Evolutionary conservation across 2,888 invertebrate species (phyloP).

Genomic region (Melinaea menophilus): DNA sequence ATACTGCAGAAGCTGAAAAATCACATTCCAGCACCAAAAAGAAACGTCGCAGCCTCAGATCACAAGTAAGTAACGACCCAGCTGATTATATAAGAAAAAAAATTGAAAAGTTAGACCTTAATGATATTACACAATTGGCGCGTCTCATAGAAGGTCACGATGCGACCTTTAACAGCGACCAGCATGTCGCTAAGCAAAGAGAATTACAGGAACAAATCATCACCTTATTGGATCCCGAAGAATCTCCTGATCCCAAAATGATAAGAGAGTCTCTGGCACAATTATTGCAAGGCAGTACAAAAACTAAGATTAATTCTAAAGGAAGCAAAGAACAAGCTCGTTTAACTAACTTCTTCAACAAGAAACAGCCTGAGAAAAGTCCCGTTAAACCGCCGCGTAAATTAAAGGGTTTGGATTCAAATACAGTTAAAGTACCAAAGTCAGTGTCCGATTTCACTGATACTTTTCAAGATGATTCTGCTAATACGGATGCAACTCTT

Average conservation of each 20-base stretch:
- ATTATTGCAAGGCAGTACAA: conserved; percentile 53
- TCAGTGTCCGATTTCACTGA: conserved; percentile 45
- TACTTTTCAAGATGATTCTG: conserved; percentile 50
- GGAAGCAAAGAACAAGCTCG: conserved; percentile 37
- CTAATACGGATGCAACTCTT: conserved; percentile 53
- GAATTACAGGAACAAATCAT: conserved; percentile 64
- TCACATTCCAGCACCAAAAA: conserved; percentile 64
- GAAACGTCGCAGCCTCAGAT: conserved; percentile 59
- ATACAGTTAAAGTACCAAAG: conserved; percentile 36
- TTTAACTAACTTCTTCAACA: conserved; percentile 50
- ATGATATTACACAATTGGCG: conserved; percentile 62
- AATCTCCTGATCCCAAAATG: conserved; percentile 54
- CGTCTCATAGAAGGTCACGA: conserved; percentile 66
- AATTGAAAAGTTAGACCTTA: conserved; percentile 63
- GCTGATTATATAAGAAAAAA: conserved; percentile 62
- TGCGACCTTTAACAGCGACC: conserved; percentile 35
- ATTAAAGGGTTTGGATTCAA: conserved; percentile 57
- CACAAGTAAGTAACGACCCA: conserved; percentile 68
- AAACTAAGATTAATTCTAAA: conserved; percentile 40
- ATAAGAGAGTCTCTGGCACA: conserved; percentile 54
- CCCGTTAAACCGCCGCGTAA: conserved; percentile 49
- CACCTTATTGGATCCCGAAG: conserved; percentile 59
- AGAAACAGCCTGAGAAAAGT: conserved; percentile 37
- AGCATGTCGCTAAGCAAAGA: conserved; percentile 49
- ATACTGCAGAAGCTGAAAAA: conserved; percentile 61